phyloP scores from a whole-genome alignment of 2,888 invertebrate species.

The Ornithoptera alexandrae region DNA sequence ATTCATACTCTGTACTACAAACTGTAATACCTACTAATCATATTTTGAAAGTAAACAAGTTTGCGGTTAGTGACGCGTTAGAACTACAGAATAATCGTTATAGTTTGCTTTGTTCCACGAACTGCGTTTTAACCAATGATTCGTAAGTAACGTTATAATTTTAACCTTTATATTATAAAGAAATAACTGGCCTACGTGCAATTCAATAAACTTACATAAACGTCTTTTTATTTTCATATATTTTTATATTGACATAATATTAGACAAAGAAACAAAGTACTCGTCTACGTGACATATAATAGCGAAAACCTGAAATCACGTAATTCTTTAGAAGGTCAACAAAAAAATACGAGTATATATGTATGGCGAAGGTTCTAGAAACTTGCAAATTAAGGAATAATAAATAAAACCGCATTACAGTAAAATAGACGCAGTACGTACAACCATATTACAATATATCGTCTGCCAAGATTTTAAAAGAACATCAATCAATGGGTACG shows the following conservation, averaged over 20 bases:
- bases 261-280: too few species aligned
- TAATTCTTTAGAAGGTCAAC: conserved; percentile 14
- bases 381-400: not conserved
- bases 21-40: conserved; percentile 39
- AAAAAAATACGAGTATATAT: not conserved
- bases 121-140: conserved; percentile 9
- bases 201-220: too few species aligned
- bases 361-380: not conserved
- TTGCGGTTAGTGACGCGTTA: conserved; percentile 47
- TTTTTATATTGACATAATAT: too few species aligned
- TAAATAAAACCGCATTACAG: not conserved
- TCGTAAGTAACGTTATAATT: too few species aligned
- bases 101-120: conserved; percentile 14
- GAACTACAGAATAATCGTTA: conserved; percentile 32
- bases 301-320: conserved; percentile 12
- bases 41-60: conserved; percentile 57
- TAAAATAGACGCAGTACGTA: too few species aligned
- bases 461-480: conserved; percentile 51
- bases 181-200: too few species aligned
- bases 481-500: conserved; percentile 45
- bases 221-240: too few species aligned
- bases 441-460: conserved; percentile 9
- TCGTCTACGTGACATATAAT: conserved; percentile 18
- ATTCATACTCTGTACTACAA: conserved; percentile 53
- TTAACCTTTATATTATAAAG: too few species aligned